Evolutionary conservation across 2,888 invertebrate genomes (phyloP).

Genomic region (Lithophane leautieri): DNA sequence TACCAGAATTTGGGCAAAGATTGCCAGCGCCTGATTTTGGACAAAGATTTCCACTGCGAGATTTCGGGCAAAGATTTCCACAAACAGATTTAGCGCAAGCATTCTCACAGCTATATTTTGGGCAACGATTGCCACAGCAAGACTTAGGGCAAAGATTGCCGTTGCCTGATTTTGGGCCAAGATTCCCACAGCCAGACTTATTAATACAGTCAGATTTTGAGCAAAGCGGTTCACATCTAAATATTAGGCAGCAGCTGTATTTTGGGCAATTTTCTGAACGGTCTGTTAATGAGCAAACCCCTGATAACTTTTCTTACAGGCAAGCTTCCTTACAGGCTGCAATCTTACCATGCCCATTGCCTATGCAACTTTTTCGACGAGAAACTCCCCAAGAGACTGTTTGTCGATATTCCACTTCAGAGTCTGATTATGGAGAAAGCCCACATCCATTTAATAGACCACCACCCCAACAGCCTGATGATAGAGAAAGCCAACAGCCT

Average conservation of each 20-base stretch:
- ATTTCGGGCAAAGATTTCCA: not conserved
- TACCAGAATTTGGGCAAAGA: not conserved
- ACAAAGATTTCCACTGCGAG: not conserved
- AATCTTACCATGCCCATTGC: not conserved
- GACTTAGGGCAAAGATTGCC: not conserved
- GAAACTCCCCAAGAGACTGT: not conserved
- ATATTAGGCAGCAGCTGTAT: not conserved
- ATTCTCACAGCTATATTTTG: not conserved
- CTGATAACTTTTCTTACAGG: not conserved
- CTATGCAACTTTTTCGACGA: not conserved
- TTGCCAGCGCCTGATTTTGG: not conserved
- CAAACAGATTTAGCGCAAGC: not conserved
- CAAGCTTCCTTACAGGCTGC: not conserved
- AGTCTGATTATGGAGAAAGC: not conserved
- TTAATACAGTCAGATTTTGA: not conserved
- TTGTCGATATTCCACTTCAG: not conserved
- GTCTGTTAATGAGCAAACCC: not conserved
- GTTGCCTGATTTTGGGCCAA: not conserved
- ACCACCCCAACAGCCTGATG: not conserved
- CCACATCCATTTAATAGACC: too few species aligned
- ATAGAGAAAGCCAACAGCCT: not conserved
- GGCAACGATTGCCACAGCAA: too few species aligned
- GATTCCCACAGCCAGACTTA: not conserved
- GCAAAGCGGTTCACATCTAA: not conserved
- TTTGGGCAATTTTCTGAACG: not conserved